Conservation (phyloP, 2,113 vertebrate genomes). For the Archilochus colubris region DNA sequence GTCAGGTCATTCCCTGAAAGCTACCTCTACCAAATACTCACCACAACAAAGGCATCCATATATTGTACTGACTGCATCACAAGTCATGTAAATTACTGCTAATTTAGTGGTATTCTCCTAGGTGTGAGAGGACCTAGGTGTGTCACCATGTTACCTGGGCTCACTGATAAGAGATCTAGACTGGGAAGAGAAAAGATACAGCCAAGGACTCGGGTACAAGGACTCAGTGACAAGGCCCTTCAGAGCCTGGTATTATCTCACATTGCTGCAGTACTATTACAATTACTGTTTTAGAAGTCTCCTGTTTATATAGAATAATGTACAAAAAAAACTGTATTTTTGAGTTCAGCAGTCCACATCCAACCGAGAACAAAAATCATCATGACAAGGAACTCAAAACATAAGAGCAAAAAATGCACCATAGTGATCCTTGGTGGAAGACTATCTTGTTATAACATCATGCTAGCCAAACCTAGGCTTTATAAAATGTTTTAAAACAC, state of each 20-base stretch:
- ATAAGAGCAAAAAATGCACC: not conserved
- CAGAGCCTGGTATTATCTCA: not conserved
- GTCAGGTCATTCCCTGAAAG: not conserved
- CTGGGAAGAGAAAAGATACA: not conserved
- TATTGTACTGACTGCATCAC: not conserved
- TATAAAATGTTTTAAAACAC: not conserved
- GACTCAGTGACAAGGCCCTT: not conserved
- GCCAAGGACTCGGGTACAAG: not conserved
- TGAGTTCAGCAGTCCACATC: not conserved
- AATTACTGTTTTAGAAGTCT: fast-evolving
- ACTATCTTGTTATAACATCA: not conserved
- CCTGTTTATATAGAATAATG: not conserved
- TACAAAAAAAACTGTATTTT: not conserved
- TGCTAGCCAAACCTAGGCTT: not conserved
- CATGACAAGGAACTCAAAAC: not conserved
- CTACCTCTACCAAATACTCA: not conserved
- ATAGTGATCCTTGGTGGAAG: not conserved
- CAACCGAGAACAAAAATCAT: not conserved
- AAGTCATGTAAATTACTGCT: not conserved
- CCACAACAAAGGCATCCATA: not conserved
- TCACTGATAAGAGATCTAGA: not conserved
- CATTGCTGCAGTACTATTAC: not conserved
- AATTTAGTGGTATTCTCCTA: not conserved
- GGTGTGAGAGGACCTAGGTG: not conserved
- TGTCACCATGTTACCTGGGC: not conserved